Evolutionary conservation across 2,888 invertebrate genomes (phyloP), one percentile per base, ranked within the genome.

Genomic region (Parascotia fuliginaria): DNA sequence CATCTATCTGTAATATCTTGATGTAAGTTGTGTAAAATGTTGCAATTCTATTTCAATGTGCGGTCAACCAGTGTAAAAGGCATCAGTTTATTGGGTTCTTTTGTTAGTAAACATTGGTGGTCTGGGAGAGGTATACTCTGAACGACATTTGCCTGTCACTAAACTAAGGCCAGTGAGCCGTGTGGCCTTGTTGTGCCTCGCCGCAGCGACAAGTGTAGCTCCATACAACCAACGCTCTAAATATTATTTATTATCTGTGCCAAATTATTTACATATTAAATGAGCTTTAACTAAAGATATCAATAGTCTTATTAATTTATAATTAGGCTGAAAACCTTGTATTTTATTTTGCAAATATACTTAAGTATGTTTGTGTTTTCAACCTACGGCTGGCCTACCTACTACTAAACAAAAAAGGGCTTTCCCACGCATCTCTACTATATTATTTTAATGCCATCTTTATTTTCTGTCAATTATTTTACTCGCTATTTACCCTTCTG

Each of bases 131-230:
- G 58, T 48, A 56, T 61, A 50, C 57, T 65, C 60, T 54, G 58
- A 65, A 60, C 71, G 75, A 74, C 70, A 75, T 79, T 78, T 74
- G 89, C 93, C 79, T 89, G 93, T 82, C 88, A 79, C 86, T 71
- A 66, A 59, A 57, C 65, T 65, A 80, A 87, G 87, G 87, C 83
- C 84, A 77, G 71, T 70, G 60, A 69, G 73, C 67, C 51, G 61
- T 42, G 41, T 75, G 85, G 77, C 89, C 90, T 90, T 87, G 89
- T 74, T 53, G 40, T 53, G 56, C 53, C 48, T 11, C 51, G 41
- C 64, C 44, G 65, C 69, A 67, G 73, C 73, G 79, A 87, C 89
- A 89, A 86, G 89, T 90, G 89, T 77, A 77, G n/a, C 73, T 66
- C 29, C 43, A 34, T 51, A 13, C 34, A 51, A 42, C n/a, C 24